phyloP scores from a whole-genome alignment of 1,140 invertebrate genomes.

The Calephelis nemesis region DNA sequence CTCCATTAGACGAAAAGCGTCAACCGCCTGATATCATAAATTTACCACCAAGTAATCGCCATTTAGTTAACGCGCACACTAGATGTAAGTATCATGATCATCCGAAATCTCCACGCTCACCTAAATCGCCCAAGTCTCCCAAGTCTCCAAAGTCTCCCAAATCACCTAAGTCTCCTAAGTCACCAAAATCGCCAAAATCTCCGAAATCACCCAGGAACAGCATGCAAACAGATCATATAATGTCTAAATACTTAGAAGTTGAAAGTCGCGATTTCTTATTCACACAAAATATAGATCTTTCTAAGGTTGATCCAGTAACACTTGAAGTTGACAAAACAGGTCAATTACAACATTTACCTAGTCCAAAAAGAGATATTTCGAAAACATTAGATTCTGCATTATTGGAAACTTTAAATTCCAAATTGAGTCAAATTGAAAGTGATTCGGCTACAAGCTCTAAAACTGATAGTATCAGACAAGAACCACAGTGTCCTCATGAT shows the following conservation, averaged over 20 bases:
- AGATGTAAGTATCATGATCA: slow-evolving; percentile 78
- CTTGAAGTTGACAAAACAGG: slow-evolving; percentile 84
- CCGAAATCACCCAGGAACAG: slow-evolving; percentile 80
- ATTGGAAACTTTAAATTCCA: slow-evolving; percentile 84
- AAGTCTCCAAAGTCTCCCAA: slow-evolving; percentile 81
- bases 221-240: slow-evolving; percentile 62
- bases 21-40: slow-evolving; percentile 76
- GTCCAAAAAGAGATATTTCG: slow-evolving; percentile 84
- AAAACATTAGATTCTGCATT: slow-evolving; percentile 83
- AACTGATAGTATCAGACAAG: slow-evolving; percentile 83
- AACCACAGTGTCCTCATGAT: slow-evolving; percentile 79
- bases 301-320: slow-evolving; percentile 84
- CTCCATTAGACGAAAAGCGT: slow-evolving; percentile 68
- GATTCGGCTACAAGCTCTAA: slow-evolving; percentile 85
- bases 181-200: slow-evolving; percentile 80
- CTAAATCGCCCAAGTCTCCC: slow-evolving; percentile 80
- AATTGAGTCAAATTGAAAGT: slow-evolving; percentile 85
- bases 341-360: slow-evolving; percentile 81
- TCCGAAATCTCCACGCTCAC: slow-evolving; percentile 76
- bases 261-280: slow-evolving; percentile 82
- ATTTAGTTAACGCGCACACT: slow-evolving; percentile 64
- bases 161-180: slow-evolving; percentile 79
- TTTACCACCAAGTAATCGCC: slow-evolving; percentile 72
- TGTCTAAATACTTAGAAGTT: slow-evolving; percentile 71
- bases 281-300: slow-evolving; percentile 85